Base-by-base conservation (phyloP, 2,113 vertebrate genomes). In the Apteryx owenii region DNA sequence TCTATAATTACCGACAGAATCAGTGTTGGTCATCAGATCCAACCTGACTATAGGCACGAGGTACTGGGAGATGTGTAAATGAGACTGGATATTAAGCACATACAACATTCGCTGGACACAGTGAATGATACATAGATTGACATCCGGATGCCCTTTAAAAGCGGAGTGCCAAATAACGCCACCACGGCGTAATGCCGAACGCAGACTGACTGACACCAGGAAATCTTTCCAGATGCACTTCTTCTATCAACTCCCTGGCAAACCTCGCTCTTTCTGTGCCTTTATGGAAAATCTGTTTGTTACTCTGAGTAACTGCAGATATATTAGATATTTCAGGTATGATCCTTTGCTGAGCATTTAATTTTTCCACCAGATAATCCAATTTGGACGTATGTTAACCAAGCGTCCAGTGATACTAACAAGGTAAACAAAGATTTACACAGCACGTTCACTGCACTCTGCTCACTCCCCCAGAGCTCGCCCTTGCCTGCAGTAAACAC, bases 1-100 rank as follows among this genome's bases (percentile, higher is more conserved):
- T 15, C 89, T 95, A 68, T 80, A 96, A 94, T 88, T 48, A 81
- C 44, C 61, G 66, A 51, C 72, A 81, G 86, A 72, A 85, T 71
- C 68, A 64, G 50, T 15, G 84, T 3, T 65, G 44, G 17, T 42
- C 86, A 94, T 26, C 71, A 80, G 36, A 60, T 10, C 42, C 1
- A 4, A 77, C 18, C 36, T 88, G 89, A 68, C 85, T 17, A 2
- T 78, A 54, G 73, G 61, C 90, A 66, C 0, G 5, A 65, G 78
- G 51, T 60, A 56, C 62, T 69, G 81, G 92, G 79, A 73, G 91
- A 38, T 0, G 2, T 31, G 36, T 44, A 17, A 80, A 48, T 10
- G 65, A 75, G 46, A 15, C 12, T 60, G 66, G 71, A 31, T 56
- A 7, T 73, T 73, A 79, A 0, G 3, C 64, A 69, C 31, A 33